Conservation (phyloP, 2,888 invertebrate genomes). For the Patella depressa region DNA sequence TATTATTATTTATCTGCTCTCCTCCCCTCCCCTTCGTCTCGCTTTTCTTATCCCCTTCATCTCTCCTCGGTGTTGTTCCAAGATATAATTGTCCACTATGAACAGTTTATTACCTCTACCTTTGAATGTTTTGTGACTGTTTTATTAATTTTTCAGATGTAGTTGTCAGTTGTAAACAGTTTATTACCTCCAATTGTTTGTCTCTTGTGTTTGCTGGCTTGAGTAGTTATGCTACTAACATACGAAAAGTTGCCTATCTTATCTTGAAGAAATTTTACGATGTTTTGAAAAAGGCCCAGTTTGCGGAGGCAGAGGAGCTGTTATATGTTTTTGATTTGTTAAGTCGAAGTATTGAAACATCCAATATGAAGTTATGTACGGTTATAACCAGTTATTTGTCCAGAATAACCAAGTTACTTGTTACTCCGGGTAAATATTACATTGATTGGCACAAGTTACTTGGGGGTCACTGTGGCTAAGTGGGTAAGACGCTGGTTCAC, state of each 20-base stretch:
- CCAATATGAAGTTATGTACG: constrained; percentile 75
- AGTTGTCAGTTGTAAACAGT: constrained; percentile 80
- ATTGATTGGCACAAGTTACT: no score
- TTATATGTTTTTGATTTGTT: constrained; percentile 80
- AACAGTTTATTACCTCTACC: no score
- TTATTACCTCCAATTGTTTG: constrained; percentile 81
- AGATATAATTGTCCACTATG: no score
- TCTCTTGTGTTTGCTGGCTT: constrained; percentile 81
- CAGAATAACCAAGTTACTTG: constrained; percentile 79
- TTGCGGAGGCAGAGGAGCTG: constrained; percentile 78
- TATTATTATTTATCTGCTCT: no score
- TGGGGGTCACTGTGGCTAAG: no score
- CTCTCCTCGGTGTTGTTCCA: no score
- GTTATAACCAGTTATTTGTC: constrained; percentile 81
- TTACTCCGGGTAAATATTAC: constrained; percentile 76
- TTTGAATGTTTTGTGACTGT: no score
- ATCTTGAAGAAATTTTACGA: constrained; percentile 82
- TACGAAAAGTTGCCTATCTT: constrained; percentile 82
- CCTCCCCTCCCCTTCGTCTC: no score
- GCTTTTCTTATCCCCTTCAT: no score
- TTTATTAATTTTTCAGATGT: constrained; percentile 74
- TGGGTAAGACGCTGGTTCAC: no score
- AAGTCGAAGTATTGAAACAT: constrained; percentile 76
- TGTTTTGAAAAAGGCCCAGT: constrained; percentile 77
- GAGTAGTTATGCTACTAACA: constrained; percentile 78